Conservation (phyloP, 2,797 vertebrate species). For the Gila robusta region DNA sequence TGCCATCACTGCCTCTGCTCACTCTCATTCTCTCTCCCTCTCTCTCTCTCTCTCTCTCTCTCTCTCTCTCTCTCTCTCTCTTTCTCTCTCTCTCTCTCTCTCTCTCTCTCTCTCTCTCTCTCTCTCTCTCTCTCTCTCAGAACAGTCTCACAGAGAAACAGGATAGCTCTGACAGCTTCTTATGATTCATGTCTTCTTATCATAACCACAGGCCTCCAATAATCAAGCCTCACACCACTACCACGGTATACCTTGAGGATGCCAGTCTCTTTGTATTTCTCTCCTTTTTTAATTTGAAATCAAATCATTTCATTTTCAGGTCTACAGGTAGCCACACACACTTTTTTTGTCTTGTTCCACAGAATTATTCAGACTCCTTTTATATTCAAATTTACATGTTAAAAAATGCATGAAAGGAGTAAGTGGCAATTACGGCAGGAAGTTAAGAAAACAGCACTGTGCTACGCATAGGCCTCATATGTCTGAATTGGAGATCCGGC, state of each 20-base stretch:
- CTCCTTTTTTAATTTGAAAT: neutral
- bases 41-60: constrained; percentile 30
- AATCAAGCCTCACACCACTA: constrained; percentile 27
- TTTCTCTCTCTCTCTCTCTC: constrained; percentile 28
- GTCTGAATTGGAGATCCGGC: neutral
- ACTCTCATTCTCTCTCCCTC: constrained; percentile 22
- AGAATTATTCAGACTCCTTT: constrained; percentile 10
- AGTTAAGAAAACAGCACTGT: constrained; percentile 1
- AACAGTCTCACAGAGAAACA: constrained; percentile 37
- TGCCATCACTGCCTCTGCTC: constrained; percentile 41
- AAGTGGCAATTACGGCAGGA: constrained; percentile 20
- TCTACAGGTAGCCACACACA: neutral
- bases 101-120: constrained; percentile 26
- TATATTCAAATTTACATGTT: constrained; percentile 4
- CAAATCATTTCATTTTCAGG: constrained; percentile 2
- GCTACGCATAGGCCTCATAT: neutral
- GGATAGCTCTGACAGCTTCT: constrained; percentile 38
- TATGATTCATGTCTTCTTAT: constrained; percentile 52
- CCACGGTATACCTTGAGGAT: neutral
- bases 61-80: constrained; percentile 24
- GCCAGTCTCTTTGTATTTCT: neutral
- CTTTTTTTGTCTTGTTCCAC: neutral
- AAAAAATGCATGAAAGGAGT: constrained; percentile 17
- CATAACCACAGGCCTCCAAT: constrained; percentile 38
- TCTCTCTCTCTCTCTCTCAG: constrained; percentile 31